Conservation (phyloP, 2,797 vertebrate genomes). For the Platalea minor region DNA sequence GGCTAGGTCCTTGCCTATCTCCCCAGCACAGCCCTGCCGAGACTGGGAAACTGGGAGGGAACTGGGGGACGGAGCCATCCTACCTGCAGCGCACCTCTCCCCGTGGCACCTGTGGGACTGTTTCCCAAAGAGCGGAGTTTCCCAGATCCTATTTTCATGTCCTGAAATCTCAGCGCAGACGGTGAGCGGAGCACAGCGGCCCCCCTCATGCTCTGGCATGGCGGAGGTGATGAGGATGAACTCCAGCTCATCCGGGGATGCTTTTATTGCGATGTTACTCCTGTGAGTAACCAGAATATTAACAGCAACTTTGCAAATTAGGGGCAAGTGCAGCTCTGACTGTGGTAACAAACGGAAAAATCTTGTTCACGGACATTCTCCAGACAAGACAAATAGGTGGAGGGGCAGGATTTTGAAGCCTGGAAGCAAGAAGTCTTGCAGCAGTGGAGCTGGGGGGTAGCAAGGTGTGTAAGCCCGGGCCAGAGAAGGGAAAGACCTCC, state of each 20-base stretch:
- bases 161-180: not conserved
- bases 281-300: not conserved
- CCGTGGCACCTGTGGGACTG: not conserved
- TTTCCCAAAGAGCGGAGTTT: not conserved
- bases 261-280: not conserved
- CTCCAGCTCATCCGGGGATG: not conserved
- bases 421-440: not conserved
- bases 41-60: not conserved
- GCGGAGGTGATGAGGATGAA: rapidly evolving
- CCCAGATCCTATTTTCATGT: not conserved
- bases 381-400: not conserved
- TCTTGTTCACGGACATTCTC: not conserved
- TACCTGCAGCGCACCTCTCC: not conserved
- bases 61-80: not conserved
- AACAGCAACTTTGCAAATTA: not conserved
- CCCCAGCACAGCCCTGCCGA: not conserved
- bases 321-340: not conserved
- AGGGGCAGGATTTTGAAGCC: not conserved
- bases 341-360: not conserved
- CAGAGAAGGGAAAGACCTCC: not conserved
- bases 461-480: not conserved
- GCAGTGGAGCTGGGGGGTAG: not conserved
- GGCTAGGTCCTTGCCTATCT: not conserved
- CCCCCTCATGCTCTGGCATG: rapidly evolving
- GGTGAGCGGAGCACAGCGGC: not conserved